These are phyloP conservation scores for Chloromyia formosa DNA, from an alignment of 2,888 invertebrate species.

Conservation along the genomic window DNA sequence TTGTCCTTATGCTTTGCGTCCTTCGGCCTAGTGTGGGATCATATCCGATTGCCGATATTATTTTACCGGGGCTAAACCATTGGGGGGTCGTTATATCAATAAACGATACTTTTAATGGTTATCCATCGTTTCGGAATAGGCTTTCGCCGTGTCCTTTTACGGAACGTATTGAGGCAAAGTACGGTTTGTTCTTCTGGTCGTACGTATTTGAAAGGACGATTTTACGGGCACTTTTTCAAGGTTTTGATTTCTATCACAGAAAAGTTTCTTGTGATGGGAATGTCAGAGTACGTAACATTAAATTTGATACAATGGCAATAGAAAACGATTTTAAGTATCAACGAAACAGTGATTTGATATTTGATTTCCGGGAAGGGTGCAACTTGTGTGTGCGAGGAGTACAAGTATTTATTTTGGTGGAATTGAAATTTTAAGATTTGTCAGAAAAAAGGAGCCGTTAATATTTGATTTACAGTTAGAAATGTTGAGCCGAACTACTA, in stretches of 20 bases:
- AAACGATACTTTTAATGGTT: slow-evolving; percentile 47
- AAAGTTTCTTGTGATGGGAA: slow-evolving; percentile 7
- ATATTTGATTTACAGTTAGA: too few species aligned
- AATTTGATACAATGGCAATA: slow-evolving; percentile 31
- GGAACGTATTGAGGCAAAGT: neutral
- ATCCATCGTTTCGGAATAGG: slow-evolving; percentile 43
- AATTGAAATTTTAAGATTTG: too few species aligned
- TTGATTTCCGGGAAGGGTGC: slow-evolving; percentile 7
- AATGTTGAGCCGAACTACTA: too few species aligned
- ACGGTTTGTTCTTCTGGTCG: slow-evolving; percentile 28
- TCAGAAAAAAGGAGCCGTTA: too few species aligned
- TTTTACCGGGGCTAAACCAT: slow-evolving; percentile 42
- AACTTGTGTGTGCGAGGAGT: too few species aligned
- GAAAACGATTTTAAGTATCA: slow-evolving; percentile 38
- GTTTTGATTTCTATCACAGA: slow-evolving; percentile 33
- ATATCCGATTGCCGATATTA: slow-evolving; percentile 42
- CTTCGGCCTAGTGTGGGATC: slow-evolving; percentile 23
- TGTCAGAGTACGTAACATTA: slow-evolving; percentile 24
- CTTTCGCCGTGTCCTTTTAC: slow-evolving; percentile 25
- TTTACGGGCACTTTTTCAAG: slow-evolving; percentile 35
- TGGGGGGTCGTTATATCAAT: slow-evolving; percentile 46
- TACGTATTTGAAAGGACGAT: slow-evolving; percentile 5
- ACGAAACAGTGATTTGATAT: slow-evolving; percentile 25
- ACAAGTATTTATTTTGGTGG: too few species aligned
- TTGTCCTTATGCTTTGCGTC: slow-evolving; percentile 40